Evolutionary conservation across 1,140 invertebrate species (phyloP).

Genomic region (Hydropsyche tenuis): DNA sequence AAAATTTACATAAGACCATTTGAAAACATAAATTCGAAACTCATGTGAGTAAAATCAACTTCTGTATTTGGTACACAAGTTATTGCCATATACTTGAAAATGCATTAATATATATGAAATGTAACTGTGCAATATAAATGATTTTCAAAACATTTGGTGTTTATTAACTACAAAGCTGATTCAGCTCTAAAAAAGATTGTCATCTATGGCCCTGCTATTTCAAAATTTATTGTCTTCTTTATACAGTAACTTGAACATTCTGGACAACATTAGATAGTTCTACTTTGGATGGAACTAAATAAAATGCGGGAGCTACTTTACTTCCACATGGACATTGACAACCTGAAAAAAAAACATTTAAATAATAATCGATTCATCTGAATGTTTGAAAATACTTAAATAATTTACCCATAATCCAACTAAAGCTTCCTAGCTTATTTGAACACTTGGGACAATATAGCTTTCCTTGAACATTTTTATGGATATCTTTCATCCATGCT

Average conservation of each 20-base stretch:
- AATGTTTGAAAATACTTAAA: neutral
- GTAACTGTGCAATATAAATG: too few relatives aligned
- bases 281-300: conserved; percentile 84
- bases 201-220: too few relatives aligned
- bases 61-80: too few relatives aligned
- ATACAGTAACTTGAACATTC: conserved; percentile 84
- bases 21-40: too few relatives aligned
- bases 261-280: conserved; percentile 86
- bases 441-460: conserved; percentile 84
- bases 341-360: conserved; percentile 57
- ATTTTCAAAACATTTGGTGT: too few relatives aligned
- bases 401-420: conserved; percentile 82
- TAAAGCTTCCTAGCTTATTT: conserved; percentile 81
- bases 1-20: too few relatives aligned
- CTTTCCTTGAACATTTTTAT: conserved; percentile 75
- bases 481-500: conserved; percentile 79
- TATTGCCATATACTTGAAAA: too few relatives aligned
- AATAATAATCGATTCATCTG: neutral
- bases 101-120: too few relatives aligned
- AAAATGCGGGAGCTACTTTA: conserved; percentile 85
- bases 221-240: conserved; percentile 50
- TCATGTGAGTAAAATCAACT: too few relatives aligned
- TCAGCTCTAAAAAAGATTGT: too few relatives aligned
- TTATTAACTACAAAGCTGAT: too few relatives aligned
- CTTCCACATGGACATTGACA: conserved; percentile 84